phyloP scores from a whole-genome alignment of 2,113 vertebrate species.

The Microcebus griseorufus region DNA sequence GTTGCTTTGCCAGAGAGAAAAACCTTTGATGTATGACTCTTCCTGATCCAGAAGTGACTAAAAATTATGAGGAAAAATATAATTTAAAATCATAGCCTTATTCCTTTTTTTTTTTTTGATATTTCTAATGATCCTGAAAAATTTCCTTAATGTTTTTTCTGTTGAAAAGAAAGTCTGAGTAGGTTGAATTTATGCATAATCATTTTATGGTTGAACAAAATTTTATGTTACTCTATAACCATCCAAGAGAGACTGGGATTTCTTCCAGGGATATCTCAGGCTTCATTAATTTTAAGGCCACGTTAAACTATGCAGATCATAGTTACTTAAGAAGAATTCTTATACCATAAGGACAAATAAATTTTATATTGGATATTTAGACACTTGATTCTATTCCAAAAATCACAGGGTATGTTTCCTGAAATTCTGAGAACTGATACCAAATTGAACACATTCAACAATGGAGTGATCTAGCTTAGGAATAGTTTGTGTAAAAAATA shows the following conservation, averaged over 20 bases:
- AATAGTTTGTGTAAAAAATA: not conserved
- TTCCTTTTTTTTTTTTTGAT: not conserved
- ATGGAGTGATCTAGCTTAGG: not conserved
- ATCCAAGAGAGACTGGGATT: constrained; percentile 71
- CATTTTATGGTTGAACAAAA: constrained; percentile 74
- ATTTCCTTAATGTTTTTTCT: not conserved
- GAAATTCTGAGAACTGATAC: constrained; percentile 31
- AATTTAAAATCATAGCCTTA: constrained; percentile 45
- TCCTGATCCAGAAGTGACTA: constrained; percentile 28
- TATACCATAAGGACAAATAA: constrained; percentile 54
- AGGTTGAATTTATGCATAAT: constrained; percentile 76
- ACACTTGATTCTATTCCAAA: constrained; percentile 51
- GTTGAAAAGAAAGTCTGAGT: constrained; percentile 64
- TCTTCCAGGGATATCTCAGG: constrained; percentile 67
- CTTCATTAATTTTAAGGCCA: constrained; percentile 79
- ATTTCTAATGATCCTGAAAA: constrained; percentile 51
- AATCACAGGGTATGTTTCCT: constrained; percentile 10
- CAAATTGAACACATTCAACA: not conserved
- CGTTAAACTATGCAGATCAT: constrained; percentile 54
- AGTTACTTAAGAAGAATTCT: constrained; percentile 61
- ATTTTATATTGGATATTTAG: constrained; percentile 46
- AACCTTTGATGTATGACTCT: not conserved
- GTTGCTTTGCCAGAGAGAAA: not conserved
- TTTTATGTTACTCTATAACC: constrained; percentile 71
- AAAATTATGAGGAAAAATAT: constrained; percentile 17